Evolutionary conservation across 2,888 invertebrate genomes (phyloP).

Genomic region (Pollenia amentaria): DNA sequence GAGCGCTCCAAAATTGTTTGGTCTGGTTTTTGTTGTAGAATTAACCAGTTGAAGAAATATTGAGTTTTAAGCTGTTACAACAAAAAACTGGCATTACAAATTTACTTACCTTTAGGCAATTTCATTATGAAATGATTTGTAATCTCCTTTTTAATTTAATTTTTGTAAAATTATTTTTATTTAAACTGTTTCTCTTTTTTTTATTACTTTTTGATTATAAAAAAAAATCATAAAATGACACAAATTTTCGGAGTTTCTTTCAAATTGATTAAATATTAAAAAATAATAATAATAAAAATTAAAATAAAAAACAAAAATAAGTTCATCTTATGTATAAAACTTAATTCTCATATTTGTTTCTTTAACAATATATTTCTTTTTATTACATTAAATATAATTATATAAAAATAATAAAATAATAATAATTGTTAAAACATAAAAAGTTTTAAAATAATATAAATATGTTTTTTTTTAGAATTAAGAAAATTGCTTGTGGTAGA

Average conservation of each 20-base stretch:
- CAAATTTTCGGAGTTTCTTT: slow-evolving; percentile 72
- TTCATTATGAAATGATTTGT: not conserved
- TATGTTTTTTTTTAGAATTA: slow-evolving; percentile 39
- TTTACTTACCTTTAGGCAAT: not conserved
- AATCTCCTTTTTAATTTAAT: slow-evolving; percentile 35
- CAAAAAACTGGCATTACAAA: no score
- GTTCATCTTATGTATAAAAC: slow-evolving; percentile 63
- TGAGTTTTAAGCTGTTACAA: not conserved
- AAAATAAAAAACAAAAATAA: slow-evolving; percentile 64
- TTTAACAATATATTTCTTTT: slow-evolving; percentile 58
- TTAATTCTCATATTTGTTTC: slow-evolving; percentile 61
- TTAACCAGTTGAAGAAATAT: no score
- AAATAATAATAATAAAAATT: slow-evolving; percentile 49
- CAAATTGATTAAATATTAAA: slow-evolving; percentile 66
- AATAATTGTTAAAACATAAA: slow-evolving; percentile 36
- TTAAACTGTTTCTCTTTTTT: slow-evolving; percentile 63
- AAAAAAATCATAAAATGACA: slow-evolving; percentile 72
- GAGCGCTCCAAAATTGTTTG: no score
- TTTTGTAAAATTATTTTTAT: slow-evolving; percentile 73
- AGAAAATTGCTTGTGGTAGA: slow-evolving; percentile 54
- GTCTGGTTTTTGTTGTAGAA: no score
- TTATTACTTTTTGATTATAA: slow-evolving; percentile 60
- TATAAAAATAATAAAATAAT: slow-evolving; percentile 32
- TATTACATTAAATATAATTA: slow-evolving; percentile 41
- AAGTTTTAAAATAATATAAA: slow-evolving; percentile 47